Conservation (phyloP, 2,888 invertebrate species). For the Scaeva pyrastri region DNA sequence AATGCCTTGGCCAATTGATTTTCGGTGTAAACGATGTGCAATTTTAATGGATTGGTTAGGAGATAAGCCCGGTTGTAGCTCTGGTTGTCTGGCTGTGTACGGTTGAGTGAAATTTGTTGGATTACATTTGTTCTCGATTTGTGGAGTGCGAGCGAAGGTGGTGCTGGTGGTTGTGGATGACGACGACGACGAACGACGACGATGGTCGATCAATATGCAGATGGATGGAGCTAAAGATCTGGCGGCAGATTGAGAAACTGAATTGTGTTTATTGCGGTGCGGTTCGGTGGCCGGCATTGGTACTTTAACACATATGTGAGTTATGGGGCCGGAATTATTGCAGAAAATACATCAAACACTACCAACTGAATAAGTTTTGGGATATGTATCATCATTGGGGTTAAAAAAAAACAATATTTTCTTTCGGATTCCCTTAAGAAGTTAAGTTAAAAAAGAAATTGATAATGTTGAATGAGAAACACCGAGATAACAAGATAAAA, state of each 20-base stretch:
- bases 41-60: constrained; percentile 84
- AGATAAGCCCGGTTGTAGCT: constrained; percentile 80
- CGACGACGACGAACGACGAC: neutral
- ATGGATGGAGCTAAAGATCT: constrained; percentile 57
- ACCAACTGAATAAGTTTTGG: neutral
- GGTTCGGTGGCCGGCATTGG: neutral
- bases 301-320: constrained; percentile 37
- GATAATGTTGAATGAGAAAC: neutral
- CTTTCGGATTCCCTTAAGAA: neutral
- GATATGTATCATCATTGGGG: neutral
- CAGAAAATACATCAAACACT: neutral
- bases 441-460: neutral
- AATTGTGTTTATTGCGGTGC: neutral
- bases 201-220: constrained; percentile 41
- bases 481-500: neutral
- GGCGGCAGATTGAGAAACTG: constrained; percentile 57
- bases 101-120: constrained; percentile 76
- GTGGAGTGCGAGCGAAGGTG: constrained; percentile 47
- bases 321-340: constrained; percentile 62
- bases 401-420: neutral
- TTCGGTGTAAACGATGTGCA: constrained; percentile 84
- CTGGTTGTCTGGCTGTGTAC: constrained; percentile 71
- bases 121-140: constrained; percentile 73
- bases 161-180: neutral
- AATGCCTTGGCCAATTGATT: constrained; percentile 84